These are phyloP conservation scores for Nautilus pompilius DNA, from an alignment of 1,140 invertebrate species.

Conservation along the genomic window DNA sequence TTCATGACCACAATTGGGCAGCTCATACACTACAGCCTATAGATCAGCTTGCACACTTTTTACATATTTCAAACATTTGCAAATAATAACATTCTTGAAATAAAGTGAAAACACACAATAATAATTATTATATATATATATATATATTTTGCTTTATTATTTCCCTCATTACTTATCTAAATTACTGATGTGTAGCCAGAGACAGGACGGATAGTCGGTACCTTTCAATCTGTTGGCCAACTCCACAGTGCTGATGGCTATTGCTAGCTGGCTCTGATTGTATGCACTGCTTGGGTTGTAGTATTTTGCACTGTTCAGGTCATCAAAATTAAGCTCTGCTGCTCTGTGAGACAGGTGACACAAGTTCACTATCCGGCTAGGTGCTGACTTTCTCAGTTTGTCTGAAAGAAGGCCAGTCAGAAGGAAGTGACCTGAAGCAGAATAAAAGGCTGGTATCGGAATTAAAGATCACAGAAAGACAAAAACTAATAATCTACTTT, in stretches of 20 bases:
- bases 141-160: background rate
- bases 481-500: background rate
- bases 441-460: background rate
- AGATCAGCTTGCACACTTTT: too few species aligned
- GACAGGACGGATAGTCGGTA: too few species aligned
- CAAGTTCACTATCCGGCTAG: slow-evolving; percentile 79
- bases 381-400: slow-evolving; percentile 58
- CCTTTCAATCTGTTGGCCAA: slow-evolving; percentile 62
- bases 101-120: background rate
- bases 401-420: slow-evolving; percentile 80
- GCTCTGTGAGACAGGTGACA: slow-evolving; percentile 72
- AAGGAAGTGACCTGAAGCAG: slow-evolving; percentile 52
- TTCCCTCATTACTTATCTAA: background rate
- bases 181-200: too few species aligned
- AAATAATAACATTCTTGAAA: background rate
- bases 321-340: slow-evolving; percentile 42
- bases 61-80: background rate
- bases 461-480: background rate
- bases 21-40: too few species aligned
- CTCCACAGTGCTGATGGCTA: slow-evolving; percentile 63
- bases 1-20: too few species aligned
- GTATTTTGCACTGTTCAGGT: slow-evolving; percentile 47
- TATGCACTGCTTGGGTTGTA: slow-evolving; percentile 58
- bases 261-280: slow-evolving; percentile 48
- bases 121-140: background rate